Percentiles rank a stretch among this genome's conserved stretches.
These are phyloP conservation scores for Ahaetulla prasina DNA, from an alignment of 2,113 vertebrate species.

Conservation along the genomic window DNA sequence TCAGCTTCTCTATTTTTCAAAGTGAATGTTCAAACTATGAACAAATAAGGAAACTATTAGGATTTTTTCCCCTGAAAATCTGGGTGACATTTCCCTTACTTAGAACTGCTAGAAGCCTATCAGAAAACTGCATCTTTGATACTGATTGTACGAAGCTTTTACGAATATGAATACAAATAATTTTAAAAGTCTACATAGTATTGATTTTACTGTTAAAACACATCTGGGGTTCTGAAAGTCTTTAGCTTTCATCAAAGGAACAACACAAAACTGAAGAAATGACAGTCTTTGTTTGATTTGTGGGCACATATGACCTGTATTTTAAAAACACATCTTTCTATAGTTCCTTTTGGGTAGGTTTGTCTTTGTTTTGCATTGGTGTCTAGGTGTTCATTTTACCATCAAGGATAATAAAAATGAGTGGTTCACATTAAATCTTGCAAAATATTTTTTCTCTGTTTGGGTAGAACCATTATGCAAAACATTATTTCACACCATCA, in stretches of 20 bases:
- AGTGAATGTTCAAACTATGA: background rate
- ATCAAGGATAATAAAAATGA: background rate
- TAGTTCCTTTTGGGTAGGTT: background rate
- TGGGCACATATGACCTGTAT: background rate
- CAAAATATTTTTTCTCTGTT: background rate
- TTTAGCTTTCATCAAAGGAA: background rate
- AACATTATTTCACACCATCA: background rate
- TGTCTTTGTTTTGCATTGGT: background rate
- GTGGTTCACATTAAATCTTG: background rate
- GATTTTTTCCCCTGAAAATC: background rate
- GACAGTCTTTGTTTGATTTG: background rate
- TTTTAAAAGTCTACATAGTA: background rate
- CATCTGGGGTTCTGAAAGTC: background rate
- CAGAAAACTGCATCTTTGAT: background rate
- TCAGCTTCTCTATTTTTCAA: background rate
- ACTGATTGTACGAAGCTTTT: background rate
- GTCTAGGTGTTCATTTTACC: background rate
- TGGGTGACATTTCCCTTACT: background rate
- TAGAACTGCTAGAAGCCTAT: background rate
- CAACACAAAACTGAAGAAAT: background rate
- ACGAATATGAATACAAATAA: background rate
- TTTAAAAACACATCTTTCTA: background rate
- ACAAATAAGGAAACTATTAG: constrained; percentile 16
- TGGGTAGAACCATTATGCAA: background rate
- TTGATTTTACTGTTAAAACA: background rate